Evolutionary conservation across 2,888 invertebrate genomes (phyloP).

Genomic region (Teleiodes luculella): DNA sequence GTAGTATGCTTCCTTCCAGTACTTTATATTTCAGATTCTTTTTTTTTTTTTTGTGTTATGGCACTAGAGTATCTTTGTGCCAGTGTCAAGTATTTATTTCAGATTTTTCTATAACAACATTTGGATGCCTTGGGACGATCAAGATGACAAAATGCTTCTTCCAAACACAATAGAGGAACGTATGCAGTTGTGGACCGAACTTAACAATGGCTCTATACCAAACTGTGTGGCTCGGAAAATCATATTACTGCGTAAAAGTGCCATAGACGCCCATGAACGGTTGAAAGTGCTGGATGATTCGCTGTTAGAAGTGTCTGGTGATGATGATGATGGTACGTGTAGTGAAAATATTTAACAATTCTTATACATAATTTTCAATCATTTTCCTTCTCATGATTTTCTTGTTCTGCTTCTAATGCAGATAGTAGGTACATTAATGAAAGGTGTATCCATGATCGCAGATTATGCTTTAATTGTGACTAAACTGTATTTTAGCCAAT

Average conservation of each 20-base stretch:
- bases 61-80: not conserved
- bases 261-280: slow-evolving; percentile 62
- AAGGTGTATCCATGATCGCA: too few relatives aligned
- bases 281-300: slow-evolving; percentile 61
- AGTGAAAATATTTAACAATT: too few relatives aligned
- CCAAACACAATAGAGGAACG: slow-evolving; percentile 69
- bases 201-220: slow-evolving; percentile 62
- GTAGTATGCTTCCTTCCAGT: too few relatives aligned
- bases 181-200: slow-evolving; percentile 66
- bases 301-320: slow-evolving; percentile 57
- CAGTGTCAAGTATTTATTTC: too few relatives aligned
- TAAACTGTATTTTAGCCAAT: too few relatives aligned
- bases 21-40: too few relatives aligned
- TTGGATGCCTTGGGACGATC: slow-evolving; percentile 85
- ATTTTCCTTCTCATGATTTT: too few relatives aligned
- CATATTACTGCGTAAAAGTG: slow-evolving; percentile 55
- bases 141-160: slow-evolving; percentile 78
- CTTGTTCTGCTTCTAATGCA: too few relatives aligned
- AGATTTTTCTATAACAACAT: slow-evolving; percentile 82
- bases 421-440: too few relatives aligned
- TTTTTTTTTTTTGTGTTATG: too few relatives aligned
- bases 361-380: too few relatives aligned
- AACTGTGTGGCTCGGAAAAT: slow-evolving; percentile 53
- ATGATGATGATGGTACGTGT: slow-evolving; percentile 61
- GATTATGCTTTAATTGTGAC: too few relatives aligned